phyloP scores from a whole-genome alignment of 2,113 vertebrate species.

The Panthera tigris region DNA sequence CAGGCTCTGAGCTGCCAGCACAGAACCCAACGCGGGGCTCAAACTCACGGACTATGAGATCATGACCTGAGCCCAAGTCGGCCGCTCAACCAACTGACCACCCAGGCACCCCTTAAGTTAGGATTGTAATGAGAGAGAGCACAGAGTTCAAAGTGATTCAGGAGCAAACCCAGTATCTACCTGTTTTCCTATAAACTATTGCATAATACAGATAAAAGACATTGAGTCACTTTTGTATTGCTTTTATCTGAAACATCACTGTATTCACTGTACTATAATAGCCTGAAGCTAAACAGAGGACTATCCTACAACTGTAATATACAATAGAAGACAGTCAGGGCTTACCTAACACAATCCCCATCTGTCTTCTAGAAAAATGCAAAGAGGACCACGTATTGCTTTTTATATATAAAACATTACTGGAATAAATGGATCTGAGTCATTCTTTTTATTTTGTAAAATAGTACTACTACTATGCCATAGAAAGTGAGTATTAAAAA shows the following conservation, averaged over 20 bases:
- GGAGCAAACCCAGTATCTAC: not conserved
- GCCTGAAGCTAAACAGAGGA: not conserved
- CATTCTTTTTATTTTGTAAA: slow-evolving; percentile 15
- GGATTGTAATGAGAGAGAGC: not conserved
- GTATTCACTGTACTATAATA: not conserved
- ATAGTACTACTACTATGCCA: not conserved
- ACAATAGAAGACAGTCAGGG: not conserved
- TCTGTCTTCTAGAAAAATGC: not conserved
- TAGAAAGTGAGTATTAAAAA: not conserved
- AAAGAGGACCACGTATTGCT: not conserved
- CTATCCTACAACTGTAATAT: not conserved
- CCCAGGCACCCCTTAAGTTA: not conserved
- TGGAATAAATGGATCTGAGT: not conserved
- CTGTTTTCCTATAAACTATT: slow-evolving; percentile 14
- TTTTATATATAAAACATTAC: not conserved
- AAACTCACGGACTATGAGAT: no score
- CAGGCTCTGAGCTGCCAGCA: no score
- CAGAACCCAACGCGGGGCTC: no score
- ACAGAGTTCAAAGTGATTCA: slow-evolving; percentile 10
- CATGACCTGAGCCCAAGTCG: no score
- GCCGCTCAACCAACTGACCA: no score
- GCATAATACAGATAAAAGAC: slow-evolving; percentile 19
- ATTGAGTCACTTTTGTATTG: slow-evolving; percentile 9
- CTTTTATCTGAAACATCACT: slow-evolving; percentile 57
- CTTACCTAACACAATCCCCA: not conserved